Evolutionary conservation across 2,888 invertebrate species (phyloP), one percentile per base, ranked within the genome.

Genomic region (Sclerodermus sp.): DNA sequence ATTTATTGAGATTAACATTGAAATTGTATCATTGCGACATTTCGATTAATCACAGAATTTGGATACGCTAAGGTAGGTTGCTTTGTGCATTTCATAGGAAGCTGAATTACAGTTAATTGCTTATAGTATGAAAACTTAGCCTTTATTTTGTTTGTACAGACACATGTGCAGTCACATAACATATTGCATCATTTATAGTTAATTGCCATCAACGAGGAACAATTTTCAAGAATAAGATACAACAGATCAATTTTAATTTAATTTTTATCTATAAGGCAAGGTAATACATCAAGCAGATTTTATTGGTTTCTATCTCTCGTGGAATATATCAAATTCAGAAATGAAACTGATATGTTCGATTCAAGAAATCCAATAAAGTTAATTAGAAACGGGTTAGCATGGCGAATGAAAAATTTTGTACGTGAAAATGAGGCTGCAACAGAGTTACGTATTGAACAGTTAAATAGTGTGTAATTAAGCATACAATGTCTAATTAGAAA

Each of bases 61-160:
- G 53, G 57, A 55, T 49, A 45, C 49, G 39, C 40, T 49, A 60
- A 63, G 63, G 63, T 63, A 61, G 61, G 63, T 63, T 55, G 57
- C 55, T 60, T 63, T 58, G 51, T 49, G 63, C 58, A 63, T 54
- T 47, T 46, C 18, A 51, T 36, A 42, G 29, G 37, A 52, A 55
- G 40, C 48, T 46, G 42, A 47, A 47, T 47, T n/a, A n/a, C 49
- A 13, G 42, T 51, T 40, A 40, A 50, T 42, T 37, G 57, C 60
- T 57, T 53, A 51, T 48, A 50, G 51, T 58, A 34, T 10, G 16
- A 12, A 37, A 44, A 34, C 46, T 43, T 31, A 48, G 44, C 31
- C 36, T 41, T 39, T 49, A 37, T 45, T 41, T 36, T 36, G 37
- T 14, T 16, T 31, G 45, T 45, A 31, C 37, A 32, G 48, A 40